Base-by-base conservation (phyloP, 2,113 vertebrate species). In the Chamaea fasciata region DNA sequence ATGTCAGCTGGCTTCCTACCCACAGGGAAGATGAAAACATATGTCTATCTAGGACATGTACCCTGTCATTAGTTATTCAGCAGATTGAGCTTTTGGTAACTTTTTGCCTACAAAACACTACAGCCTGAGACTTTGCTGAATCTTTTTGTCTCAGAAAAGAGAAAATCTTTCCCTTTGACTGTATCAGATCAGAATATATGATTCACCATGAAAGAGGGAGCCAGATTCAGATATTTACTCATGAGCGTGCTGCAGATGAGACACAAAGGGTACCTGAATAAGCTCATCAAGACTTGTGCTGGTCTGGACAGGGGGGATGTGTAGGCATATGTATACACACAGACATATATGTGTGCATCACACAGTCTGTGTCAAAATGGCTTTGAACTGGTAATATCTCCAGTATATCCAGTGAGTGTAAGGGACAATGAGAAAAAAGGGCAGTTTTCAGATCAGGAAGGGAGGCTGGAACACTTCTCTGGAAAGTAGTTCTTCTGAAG, bases 1-100 rank as follows among this genome's bases (percentile, higher is more conserved):
- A 83, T 55, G 76, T 75, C 90, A 96, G 59, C 80, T 93, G 92
- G 63, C 60, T 81, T 80, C 52, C 80, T 89, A 74, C 69, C 68
- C 59, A 50, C 8, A 0, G 62, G 42, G 74, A 70, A 83, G 44
- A 81, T 68, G 60, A 55, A 77, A 95, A 91, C 91, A 59, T 89
- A 86, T 92, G 91, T 71, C 73, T 96, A 44, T 89, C 83, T 92
- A 67, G 90, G 86, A 68, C 88, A 77, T 6, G 21, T 39, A 81
- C 46, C 33, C 73, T 71, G 39, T 23, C 64, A 89, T 81, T 70
- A 94, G 79, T 74, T 92, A 74, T 83, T 89, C 62, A 92, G 71
- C 68, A 67, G 60, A 74, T 74, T 59, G 33, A 60, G 81, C 30
- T 93, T 85, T 27, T 67, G 55, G 27, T 92, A 86, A 50, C 35